These are phyloP conservation scores for Dipodomys merriami DNA, from an alignment of 2,113 vertebrate species.

Conservation along the genomic window DNA sequence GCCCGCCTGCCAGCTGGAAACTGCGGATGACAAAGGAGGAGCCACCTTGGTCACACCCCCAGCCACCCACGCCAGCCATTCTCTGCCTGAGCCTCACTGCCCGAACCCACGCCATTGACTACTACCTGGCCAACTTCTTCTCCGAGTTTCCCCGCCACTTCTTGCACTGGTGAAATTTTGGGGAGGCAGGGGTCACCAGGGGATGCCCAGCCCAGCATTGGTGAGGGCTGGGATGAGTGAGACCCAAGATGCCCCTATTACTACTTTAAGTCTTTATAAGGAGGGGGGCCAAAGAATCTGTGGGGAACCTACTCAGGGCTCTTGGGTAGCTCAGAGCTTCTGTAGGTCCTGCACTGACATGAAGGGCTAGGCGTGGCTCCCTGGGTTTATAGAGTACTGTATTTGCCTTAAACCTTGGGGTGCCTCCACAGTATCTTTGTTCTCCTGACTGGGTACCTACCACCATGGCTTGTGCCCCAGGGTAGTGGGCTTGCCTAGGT, in stretches of 20 bases:
- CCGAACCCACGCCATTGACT: slow-evolving; percentile 86
- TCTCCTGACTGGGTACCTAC: not conserved
- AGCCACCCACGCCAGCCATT: slow-evolving; percentile 85
- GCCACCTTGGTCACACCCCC: slow-evolving; percentile 81
- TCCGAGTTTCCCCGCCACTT: slow-evolving; percentile 84
- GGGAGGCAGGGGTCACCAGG: not conserved
- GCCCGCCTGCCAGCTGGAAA: slow-evolving; percentile 73
- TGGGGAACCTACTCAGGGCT: not conserved
- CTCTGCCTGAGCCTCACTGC: slow-evolving; percentile 91
- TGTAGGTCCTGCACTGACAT: not conserved
- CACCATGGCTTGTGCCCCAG: not conserved
- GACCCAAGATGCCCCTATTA: not conserved
- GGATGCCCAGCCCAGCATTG: not conserved
- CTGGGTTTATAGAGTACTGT: not conserved
- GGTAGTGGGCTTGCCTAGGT: not conserved
- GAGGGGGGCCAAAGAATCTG: not conserved
- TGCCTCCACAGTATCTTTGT: not conserved
- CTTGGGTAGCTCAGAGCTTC: not conserved
- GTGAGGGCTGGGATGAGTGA: not conserved
- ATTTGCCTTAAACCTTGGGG: not conserved
- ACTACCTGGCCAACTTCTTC: slow-evolving; percentile 87
- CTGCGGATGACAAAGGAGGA: slow-evolving; percentile 65
- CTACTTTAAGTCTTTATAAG: not conserved
- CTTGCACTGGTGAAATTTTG: slow-evolving; percentile 84
- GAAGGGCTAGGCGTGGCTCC: not conserved